Base-by-base conservation (phyloP, 2,797 vertebrate species). In the Eidolon dupreanum region DNA sequence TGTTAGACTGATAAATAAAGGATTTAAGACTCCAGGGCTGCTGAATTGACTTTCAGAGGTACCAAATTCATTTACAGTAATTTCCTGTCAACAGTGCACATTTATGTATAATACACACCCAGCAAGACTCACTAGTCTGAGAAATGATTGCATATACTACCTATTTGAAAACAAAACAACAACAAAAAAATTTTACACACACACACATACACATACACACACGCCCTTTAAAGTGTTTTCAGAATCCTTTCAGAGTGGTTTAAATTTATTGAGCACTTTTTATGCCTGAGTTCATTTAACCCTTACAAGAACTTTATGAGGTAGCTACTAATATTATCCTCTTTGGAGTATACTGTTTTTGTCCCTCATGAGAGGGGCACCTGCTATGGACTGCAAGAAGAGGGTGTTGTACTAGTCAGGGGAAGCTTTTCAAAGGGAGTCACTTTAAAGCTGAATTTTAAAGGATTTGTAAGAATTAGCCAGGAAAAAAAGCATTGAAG, bases 1-100 rank as follows among this genome's bases (percentile, higher is more conserved):
- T 94, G 96, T 96, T 88, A 81, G 92, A 43, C 36, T 63, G 94
- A 96, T 97, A 97, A 97, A 96, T 97, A 97, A 97, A 97, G 97
- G 95, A 88, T 95, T 95, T 77, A 85, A 71, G 95, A 96, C 95
- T 96, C 94, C 97, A 86, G 92, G 90, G 73, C 94, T 94, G 79
- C 94, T 61, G 61, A 93, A 77, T 65, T 70, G 66, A 83, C 95
- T 97, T 93, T 94, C 78, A 79, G 89, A 96, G 95, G 95, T 55
- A 65, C 95, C 96, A 96, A 71, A 89, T 95, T 97, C 92, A 89
- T 94, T 95, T 89, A 75, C 75, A 73, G 88, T 91, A 65, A 81
- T 94, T 97, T 97, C 92, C 96, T 97, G 70, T 91, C 70, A 49
- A 59, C 87, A 63, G 84, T n/a, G 91, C 75, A 94, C 81, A 71